Evolutionary conservation across 2,797 vertebrate genomes (phyloP).

Genomic region (Scolopax bukidnonensis): DNA sequence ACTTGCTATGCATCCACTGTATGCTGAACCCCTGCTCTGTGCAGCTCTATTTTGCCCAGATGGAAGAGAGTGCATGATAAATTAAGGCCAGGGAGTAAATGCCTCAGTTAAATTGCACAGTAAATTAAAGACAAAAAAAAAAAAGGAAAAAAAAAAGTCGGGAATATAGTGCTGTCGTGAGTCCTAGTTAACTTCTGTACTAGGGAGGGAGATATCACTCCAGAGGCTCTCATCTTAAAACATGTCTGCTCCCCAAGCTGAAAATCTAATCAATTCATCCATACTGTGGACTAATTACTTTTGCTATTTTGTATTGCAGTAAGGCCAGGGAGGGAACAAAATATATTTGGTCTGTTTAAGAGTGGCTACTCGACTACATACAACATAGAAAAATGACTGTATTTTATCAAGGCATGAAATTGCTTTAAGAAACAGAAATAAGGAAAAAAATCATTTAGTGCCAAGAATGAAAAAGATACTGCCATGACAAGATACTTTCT

Average conservation of each 20-base stretch:
- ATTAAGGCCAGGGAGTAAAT: neutral
- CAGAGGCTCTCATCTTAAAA: slow-evolving; percentile 40
- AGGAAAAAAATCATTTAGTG: neutral
- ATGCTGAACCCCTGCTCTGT: neutral
- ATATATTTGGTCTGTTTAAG: slow-evolving; percentile 55
- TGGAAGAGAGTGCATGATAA: neutral
- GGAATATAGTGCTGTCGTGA: neutral
- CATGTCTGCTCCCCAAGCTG: slow-evolving; percentile 67
- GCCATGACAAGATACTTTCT: neutral
- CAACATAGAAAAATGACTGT: slow-evolving; percentile 46
- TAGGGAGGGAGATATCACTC: neutral
- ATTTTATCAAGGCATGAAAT: slow-evolving; percentile 64
- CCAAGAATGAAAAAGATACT: neutral
- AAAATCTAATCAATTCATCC: slow-evolving; percentile 76
- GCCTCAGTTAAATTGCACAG: neutral
- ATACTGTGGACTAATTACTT: slow-evolving; percentile 68
- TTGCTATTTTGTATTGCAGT: slow-evolving; percentile 42
- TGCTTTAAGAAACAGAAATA: neutral
- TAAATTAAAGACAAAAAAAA: slow-evolving; percentile 11
- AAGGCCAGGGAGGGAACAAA: slow-evolving; percentile 63
- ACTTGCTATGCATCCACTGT: neutral
- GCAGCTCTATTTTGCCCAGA: neutral
- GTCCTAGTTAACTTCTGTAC: neutral
- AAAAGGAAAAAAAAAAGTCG: neutral
- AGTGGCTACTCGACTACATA: slow-evolving; percentile 42